A percentile compares a stretch with the other conserved stretches of the same genome.
Evolutionary conservation across 2,888 invertebrate species (phyloP).

Genomic region (Drosophila prostipennis): DNA sequence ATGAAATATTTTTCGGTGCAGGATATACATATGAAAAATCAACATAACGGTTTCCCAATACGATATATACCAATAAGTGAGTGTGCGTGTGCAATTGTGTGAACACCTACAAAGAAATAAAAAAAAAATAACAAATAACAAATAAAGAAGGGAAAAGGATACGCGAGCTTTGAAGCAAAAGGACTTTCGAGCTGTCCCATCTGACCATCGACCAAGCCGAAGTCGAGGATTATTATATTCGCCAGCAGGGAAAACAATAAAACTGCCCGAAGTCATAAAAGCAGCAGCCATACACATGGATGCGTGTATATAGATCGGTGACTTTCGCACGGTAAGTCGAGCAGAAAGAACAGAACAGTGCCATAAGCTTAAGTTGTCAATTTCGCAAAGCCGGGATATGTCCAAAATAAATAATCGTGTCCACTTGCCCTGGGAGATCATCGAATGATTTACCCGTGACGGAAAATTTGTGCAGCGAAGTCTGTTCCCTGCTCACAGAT

Average conservation of each 20-base stretch:
- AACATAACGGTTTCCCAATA: conserved; percentile 53
- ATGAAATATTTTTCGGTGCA: conserved; percentile 33
- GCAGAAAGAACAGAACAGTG: conserved; percentile 49
- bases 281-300: conserved; percentile 19
- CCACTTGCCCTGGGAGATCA: conserved; percentile 9
- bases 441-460: conserved; percentile 19
- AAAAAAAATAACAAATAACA: conserved; percentile 8
- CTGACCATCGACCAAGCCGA: conserved; percentile 34
- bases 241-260: conserved; percentile 36
- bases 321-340: conserved; percentile 61
- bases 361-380: conserved; percentile 55
- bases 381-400: conserved; percentile 31
- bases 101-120: conserved; percentile 14
- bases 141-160: conserved; percentile 31
- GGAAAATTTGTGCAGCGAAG: neutral
- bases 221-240: conserved; percentile 63
- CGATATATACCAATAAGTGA: conserved; percentile 7
- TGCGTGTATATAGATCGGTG: conserved; percentile 20
- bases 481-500: conserved; percentile 16
- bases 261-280: conserved; percentile 40
- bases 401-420: conserved; percentile 21
- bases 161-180: conserved; percentile 42
- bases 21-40: conserved; percentile 14
- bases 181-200: conserved; percentile 42
- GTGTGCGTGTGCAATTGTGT: conserved; percentile 31